Percentiles rank a stretch among this genome's conserved stretches.
These are phyloP conservation scores for Sthenelais limicola DNA, from an alignment of 2,888 invertebrate genomes.

Conservation along the genomic window DNA sequence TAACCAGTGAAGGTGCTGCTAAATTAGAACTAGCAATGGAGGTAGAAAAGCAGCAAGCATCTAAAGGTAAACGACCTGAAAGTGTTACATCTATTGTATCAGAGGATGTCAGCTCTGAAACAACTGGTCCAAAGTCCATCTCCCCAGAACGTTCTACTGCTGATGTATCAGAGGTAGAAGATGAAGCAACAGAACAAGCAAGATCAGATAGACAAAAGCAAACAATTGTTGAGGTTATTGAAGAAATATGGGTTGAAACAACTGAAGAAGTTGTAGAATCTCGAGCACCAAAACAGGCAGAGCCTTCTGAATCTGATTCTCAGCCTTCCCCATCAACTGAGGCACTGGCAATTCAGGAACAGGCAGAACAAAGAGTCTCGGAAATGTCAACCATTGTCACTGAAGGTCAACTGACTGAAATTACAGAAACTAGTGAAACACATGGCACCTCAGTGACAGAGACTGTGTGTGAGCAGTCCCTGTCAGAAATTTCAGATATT, in stretches of 20 bases:
- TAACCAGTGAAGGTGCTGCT: conserved; percentile 8
- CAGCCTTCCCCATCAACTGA: too few relatives aligned
- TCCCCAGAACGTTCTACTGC: neutral
- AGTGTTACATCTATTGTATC: conserved; percentile 7
- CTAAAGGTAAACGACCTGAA: neutral
- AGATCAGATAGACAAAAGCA: conserved; percentile 13
- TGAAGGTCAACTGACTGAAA: too few relatives aligned
- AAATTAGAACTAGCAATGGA: neutral
- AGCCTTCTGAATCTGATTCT: too few relatives aligned
- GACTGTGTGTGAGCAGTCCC: too few relatives aligned
- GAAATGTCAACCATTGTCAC: too few relatives aligned
- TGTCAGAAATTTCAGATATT: too few relatives aligned
- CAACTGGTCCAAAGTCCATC: neutral
- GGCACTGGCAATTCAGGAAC: neutral
- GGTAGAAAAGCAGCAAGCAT: neutral
- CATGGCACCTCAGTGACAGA: too few relatives aligned
- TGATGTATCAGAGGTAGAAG: neutral
- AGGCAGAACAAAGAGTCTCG: neutral
- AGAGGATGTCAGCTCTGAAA: conserved; percentile 12
- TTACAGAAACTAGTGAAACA: too few relatives aligned
- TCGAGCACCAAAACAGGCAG: conserved; percentile 2
- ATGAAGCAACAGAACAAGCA: conserved; percentile 9
- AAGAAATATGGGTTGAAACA: conserved; percentile 17
- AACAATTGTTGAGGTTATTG: conserved; percentile 30
- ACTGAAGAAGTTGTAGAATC: conserved; percentile 18